phyloP scores from a whole-genome alignment of 2,113 vertebrate genomes.

The Lycaon pictus region DNA sequence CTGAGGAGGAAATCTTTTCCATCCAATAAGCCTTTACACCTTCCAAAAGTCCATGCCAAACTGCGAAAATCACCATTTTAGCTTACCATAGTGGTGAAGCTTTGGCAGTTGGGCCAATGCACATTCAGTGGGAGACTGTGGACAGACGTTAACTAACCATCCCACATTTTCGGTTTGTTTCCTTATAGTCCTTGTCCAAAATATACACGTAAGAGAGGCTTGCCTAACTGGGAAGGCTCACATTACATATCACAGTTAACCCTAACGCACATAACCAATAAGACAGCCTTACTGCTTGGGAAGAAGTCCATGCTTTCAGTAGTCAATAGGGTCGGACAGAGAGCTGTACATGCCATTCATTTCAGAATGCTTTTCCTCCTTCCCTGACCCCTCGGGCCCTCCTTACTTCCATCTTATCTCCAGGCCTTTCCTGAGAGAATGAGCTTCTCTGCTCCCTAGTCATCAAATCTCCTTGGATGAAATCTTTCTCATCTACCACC shows the following conservation, averaged over 20 bases:
- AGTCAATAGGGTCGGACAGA: background rate
- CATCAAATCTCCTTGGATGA: background rate
- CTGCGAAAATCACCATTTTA: conserved; percentile 24
- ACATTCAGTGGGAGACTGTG: background rate
- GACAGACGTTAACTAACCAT: background rate
- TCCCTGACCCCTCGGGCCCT: background rate
- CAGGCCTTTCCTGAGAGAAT: background rate
- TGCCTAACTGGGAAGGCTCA: background rate
- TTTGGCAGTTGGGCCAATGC: background rate
- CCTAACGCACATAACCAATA: background rate
- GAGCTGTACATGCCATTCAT: background rate
- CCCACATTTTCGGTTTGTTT: conserved; percentile 14
- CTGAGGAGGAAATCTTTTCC: conserved; percentile 66
- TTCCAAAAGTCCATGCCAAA: background rate
- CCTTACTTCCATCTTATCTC: background rate
- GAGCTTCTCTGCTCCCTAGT: background rate
- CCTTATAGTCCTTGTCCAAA: conserved; percentile 2
- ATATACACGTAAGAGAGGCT: background rate
- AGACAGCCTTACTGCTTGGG: background rate
- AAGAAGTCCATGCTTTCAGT: background rate
- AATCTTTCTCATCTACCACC: background rate
- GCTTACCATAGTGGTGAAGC: background rate
- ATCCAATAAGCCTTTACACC: conserved; percentile 29
- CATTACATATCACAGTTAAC: conserved; percentile 21
- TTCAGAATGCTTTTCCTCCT: background rate